phyloP scores from a whole-genome alignment of 2,888 invertebrate genomes.

The Hydroisotoma schaefferi region DNA sequence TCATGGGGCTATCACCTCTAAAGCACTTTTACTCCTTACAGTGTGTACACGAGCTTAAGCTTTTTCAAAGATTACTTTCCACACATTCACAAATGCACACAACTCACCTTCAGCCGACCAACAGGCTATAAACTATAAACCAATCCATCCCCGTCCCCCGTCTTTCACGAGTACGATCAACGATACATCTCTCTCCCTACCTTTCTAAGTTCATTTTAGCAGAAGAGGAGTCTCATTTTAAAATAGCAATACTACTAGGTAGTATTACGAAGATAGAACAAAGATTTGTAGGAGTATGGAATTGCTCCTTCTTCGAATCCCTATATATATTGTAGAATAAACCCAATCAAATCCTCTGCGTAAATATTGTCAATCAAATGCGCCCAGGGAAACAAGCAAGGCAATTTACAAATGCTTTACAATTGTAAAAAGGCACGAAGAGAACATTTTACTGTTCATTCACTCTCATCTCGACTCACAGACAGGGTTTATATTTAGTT shows the following conservation, averaged over 20 bases:
- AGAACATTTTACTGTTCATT: conserved; percentile 2
- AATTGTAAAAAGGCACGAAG: conserved; percentile 15
- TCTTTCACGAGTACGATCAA: not conserved
- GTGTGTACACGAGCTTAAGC: not conserved
- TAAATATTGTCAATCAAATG: conserved; percentile 18
- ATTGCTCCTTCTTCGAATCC: not conserved
- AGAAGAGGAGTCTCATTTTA: no score
- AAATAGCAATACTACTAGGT: no score
- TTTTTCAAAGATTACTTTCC: conserved; percentile 1
- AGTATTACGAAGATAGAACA: no score
- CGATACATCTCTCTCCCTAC: no score
- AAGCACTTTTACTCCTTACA: conserved; percentile 11
- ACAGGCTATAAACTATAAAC: no score
- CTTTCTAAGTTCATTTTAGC: no score
- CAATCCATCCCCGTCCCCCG: not conserved
- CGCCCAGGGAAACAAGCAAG: conserved; percentile 7
- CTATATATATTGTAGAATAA: not conserved
- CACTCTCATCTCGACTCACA: not conserved
- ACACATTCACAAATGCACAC: not conserved
- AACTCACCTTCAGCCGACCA: not conserved
- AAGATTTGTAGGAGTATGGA: not conserved
- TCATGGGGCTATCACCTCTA: conserved; percentile 25
- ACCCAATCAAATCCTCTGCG: conserved; percentile 14
- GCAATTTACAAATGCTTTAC: conserved; percentile 18
- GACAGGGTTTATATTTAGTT: no score